Conservation (phyloP, 1,140 invertebrate species). For the Aphelenchoides besseyi region DNA sequence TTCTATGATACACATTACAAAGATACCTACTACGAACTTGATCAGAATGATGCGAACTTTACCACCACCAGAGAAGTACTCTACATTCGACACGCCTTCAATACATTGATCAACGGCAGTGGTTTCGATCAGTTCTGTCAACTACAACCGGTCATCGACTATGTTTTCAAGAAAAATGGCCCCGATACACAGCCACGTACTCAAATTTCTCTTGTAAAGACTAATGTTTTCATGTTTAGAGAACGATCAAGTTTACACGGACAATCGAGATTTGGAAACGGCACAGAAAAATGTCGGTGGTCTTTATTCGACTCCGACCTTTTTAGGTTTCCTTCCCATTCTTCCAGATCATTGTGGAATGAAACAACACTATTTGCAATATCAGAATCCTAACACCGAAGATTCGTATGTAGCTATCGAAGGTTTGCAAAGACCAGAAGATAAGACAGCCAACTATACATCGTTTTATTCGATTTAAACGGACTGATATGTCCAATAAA, state of each 20-base stretch:
- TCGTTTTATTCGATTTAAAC: background rate
- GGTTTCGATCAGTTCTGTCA: background rate
- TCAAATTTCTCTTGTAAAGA: background rate
- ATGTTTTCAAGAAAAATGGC: too few species aligned
- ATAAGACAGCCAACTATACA: background rate
- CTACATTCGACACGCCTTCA: background rate
- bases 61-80: background rate
- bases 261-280: background rate
- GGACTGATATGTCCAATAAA: too few species aligned
- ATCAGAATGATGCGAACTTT: background rate
- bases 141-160: background rate
- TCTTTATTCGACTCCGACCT: too few species aligned
- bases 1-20: background rate
- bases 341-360: too few species aligned
- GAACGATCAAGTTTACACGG: background rate
- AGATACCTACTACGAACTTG: background rate
- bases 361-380: background rate
- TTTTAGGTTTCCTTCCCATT: too few species aligned
- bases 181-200: too few species aligned
- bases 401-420: background rate
- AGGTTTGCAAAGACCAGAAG: background rate
- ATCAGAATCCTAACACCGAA: background rate
- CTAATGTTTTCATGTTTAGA: background rate
- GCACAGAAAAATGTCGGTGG: too few species aligned
- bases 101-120: background rate